phyloP scores from a whole-genome alignment of 1,140 invertebrate genomes.

The Colletes gigas region DNA sequence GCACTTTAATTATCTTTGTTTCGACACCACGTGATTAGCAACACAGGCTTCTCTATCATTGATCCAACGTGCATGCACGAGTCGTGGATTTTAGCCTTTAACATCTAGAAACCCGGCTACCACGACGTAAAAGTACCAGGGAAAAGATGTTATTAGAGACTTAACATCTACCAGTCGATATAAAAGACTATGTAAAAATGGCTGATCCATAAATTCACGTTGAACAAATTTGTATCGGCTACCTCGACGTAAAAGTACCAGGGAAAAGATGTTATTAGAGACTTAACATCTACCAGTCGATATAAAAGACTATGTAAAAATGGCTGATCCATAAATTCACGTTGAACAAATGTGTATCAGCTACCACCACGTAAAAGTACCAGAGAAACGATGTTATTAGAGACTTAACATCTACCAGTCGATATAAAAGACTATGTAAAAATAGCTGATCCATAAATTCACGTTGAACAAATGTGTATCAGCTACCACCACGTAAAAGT shows the following conservation, averaged over 20 bases:
- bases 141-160: not conserved
- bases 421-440: too few relatives aligned
- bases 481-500: too few relatives aligned
- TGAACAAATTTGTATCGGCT: too few relatives aligned
- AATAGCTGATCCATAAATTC: not conserved
- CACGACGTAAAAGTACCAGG: not conserved
- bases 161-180: not conserved
- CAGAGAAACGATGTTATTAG: too few relatives aligned
- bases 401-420: too few relatives aligned
- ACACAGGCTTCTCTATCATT: constrained; percentile 38
- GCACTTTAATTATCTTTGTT: constrained; percentile 40
- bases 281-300: too few relatives aligned
- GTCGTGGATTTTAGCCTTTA: not conserved
- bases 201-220: not conserved
- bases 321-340: too few relatives aligned
- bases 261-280: too few relatives aligned
- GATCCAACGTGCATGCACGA: constrained; percentile 40
- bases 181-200: not conserved
- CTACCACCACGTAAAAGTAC: too few relatives aligned
- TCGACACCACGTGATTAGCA: constrained; percentile 48
- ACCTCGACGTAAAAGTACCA: too few relatives aligned
- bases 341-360: too few relatives aligned
- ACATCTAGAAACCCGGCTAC: not conserved
- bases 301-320: not conserved
- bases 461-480: too few relatives aligned